These are phyloP conservation scores for Diachrysia chrysitis DNA, from an alignment of 2,888 invertebrate species.

Conservation along the genomic window DNA sequence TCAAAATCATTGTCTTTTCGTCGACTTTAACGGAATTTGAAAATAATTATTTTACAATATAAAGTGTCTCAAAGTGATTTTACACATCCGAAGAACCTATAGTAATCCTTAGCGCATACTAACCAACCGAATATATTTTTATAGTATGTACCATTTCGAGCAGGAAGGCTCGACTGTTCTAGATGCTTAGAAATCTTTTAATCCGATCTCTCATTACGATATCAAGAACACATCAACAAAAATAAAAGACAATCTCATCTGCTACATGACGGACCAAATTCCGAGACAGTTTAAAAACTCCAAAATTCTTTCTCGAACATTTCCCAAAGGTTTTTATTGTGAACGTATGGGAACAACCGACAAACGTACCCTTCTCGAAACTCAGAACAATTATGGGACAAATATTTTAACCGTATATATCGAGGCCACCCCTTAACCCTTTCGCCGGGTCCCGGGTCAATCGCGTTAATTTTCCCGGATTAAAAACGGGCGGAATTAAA, in stretches of 20 bases:
- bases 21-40: too few species aligned
- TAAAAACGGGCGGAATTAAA: constrained; percentile 5
- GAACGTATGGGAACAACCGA: not conserved
- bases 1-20: too few species aligned
- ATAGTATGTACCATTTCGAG: not conserved
- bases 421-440: constrained; percentile 1
- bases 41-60: too few species aligned
- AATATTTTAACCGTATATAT: constrained; percentile 7
- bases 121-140: too few species aligned
- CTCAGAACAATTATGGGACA: constrained; percentile 5
- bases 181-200: not conserved
- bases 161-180: not conserved
- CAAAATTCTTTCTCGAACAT: not conserved
- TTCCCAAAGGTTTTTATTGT: not conserved
- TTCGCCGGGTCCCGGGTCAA: not conserved
- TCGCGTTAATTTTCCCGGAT: constrained; percentile 1
- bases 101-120: too few species aligned
- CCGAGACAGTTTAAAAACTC: not conserved
- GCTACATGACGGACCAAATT: not conserved
- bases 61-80: too few species aligned
- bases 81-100: too few species aligned
- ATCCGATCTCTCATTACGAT: not conserved
- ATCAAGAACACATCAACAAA: constrained; percentile 1
- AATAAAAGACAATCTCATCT: too few species aligned
- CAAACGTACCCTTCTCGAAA: constrained; percentile 2